Conservation (phyloP, 2,113 vertebrate species). For the Bubo scandiacus region DNA sequence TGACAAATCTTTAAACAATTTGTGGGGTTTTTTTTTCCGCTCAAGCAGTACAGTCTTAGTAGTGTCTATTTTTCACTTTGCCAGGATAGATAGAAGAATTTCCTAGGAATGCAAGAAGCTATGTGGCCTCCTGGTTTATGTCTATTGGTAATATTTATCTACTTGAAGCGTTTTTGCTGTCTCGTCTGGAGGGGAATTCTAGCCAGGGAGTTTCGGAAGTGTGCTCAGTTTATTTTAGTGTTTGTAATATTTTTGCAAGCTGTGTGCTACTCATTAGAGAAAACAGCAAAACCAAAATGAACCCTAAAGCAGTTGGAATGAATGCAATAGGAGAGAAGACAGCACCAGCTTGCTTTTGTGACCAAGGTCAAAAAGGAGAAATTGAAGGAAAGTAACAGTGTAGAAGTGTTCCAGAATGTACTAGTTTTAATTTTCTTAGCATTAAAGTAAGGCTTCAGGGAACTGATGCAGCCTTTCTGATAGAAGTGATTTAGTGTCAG, state of each 20-base stretch:
- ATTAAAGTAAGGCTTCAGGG: neutral
- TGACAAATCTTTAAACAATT: neutral
- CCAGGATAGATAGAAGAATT: neutral
- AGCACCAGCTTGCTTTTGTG: neutral
- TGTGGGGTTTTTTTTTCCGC: too few species aligned
- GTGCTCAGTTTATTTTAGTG: neutral
- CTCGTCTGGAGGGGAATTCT: neutral
- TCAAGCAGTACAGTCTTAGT: neutral
- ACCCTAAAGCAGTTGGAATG: neutral
- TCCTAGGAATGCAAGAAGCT: neutral
- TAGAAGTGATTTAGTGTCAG: constrained; percentile 36
- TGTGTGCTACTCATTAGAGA: neutral
- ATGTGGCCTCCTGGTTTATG: neutral
- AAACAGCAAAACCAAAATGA: neutral
- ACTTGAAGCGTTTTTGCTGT: neutral
- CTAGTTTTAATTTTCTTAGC: constrained; percentile 20
- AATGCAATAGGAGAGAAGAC: neutral
- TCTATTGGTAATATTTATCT: neutral
- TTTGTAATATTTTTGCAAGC: neutral
- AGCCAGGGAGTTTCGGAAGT: neutral
- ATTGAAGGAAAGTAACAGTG: neutral
- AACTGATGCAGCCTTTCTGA: neutral
- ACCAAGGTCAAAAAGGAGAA: neutral
- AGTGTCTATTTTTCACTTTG: neutral
- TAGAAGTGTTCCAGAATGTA: neutral